Evolutionary conservation across 2,888 invertebrate genomes (phyloP).

Genomic region (Trimorus sp.): DNA sequence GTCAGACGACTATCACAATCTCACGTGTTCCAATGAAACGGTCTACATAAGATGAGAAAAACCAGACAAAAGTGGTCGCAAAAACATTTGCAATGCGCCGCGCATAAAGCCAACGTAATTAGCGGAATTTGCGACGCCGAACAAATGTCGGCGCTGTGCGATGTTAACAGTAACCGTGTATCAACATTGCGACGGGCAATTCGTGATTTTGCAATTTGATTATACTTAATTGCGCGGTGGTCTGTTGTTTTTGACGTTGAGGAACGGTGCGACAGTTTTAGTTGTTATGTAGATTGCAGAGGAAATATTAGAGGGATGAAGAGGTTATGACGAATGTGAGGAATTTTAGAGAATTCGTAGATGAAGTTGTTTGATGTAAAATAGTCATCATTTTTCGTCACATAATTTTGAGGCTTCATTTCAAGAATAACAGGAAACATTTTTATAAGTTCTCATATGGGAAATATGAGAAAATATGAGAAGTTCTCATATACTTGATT

Average conservation of each 20-base stretch:
- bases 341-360: too few species aligned
- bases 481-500: too few species aligned
- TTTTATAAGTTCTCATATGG: too few species aligned
- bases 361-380: too few species aligned
- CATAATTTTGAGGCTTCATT: too few species aligned
- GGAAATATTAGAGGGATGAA: too few species aligned
- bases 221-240: constrained; percentile 16
- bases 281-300: too few species aligned
- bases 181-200: constrained; percentile 11
- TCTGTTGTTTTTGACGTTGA: constrained; percentile 3
- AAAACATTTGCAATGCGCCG: neutral
- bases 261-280: too few species aligned
- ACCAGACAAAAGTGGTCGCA: neutral
- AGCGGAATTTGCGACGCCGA: constrained; percentile 13
- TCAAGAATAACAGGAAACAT: too few species aligned
- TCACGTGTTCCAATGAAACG: neutral
- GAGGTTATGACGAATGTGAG: too few species aligned
- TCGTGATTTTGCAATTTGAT: constrained; percentile 22
- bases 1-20: neutral
- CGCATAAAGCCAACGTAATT: constrained; percentile 31
- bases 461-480: too few species aligned
- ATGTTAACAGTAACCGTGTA: constrained; percentile 27
- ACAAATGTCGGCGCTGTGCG: neutral
- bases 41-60: neutral
- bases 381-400: too few species aligned